Evolutionary conservation across 2,888 invertebrate species (phyloP).

Genomic region (Spialia ferax): DNA sequence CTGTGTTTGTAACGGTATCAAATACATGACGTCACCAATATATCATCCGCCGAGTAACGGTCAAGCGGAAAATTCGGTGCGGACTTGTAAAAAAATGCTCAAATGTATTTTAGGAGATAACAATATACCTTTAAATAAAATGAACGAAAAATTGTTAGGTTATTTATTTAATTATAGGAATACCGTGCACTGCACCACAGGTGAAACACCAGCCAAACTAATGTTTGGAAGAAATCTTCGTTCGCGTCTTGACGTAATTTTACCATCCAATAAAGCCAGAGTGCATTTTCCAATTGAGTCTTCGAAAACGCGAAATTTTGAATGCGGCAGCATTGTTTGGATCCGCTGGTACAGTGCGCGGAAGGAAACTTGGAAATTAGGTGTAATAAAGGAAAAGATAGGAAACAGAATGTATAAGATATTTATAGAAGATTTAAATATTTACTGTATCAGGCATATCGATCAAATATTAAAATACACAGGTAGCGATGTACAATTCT

Average conservation of each 20-base stretch:
- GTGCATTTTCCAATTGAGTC: too few species aligned
- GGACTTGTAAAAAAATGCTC: constrained; percentile 31
- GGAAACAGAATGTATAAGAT: constrained; percentile 42
- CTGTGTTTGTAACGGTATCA: constrained; percentile 6
- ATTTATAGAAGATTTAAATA: constrained; percentile 19
- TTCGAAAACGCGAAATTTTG: constrained; percentile 27
- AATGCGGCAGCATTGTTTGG: constrained; percentile 40
- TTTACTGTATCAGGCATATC: constrained; percentile 27
- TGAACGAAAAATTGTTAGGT: constrained; percentile 4
- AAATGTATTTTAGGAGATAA: not conserved
- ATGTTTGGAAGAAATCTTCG: constrained; percentile 46
- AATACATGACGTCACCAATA: constrained; percentile 40
- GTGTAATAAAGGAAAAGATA: constrained; percentile 33
- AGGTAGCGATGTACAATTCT: not conserved
- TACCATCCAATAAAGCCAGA: constrained; percentile 5
- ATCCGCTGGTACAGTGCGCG: constrained; percentile 39
- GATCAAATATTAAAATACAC: constrained; percentile 38
- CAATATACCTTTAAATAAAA: not conserved
- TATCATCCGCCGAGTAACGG: constrained; percentile 50
- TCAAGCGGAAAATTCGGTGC: constrained; percentile 30
- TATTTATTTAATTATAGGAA: constrained; percentile 2
- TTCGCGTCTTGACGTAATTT: constrained; percentile 5
- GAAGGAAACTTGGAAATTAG: constrained; percentile 38
- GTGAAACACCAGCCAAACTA: constrained; percentile 44
- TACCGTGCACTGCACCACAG: constrained; percentile 46